Evolutionary conservation across 2,797 vertebrate species (phyloP).

Genomic region (Arnoldichthys spilopterus): DNA sequence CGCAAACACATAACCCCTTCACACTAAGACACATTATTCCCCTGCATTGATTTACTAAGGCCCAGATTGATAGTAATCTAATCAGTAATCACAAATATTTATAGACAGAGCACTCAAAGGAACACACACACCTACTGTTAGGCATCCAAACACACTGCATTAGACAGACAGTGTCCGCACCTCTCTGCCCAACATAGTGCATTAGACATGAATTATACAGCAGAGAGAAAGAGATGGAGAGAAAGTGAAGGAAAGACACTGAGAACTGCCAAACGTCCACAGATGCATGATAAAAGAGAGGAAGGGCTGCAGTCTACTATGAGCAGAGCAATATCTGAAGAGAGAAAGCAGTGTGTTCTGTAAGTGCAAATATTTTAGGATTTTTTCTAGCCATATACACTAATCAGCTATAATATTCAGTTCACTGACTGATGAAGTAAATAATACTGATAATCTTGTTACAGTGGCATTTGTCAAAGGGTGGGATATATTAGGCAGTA

Average conservation of each 20-base stretch:
- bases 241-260: background rate
- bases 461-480: too few species aligned
- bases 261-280: conserved; percentile 1
- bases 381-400: background rate
- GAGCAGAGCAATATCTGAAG: background rate
- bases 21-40: conserved; percentile 19
- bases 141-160: background rate
- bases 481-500: too few species aligned
- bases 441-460: too few species aligned
- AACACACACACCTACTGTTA: conserved; percentile 1
- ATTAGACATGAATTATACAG: conserved; percentile 51
- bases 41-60: conserved; percentile 13
- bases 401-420: too few species aligned
- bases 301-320: background rate
- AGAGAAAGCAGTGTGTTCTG: background rate
- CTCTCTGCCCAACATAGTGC: conserved; percentile 39
- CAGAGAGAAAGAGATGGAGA: conserved; percentile 5
- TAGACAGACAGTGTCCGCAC: conserved; percentile 26
- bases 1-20: conserved; percentile 9
- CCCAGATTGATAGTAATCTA: conserved; percentile 24
- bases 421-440: too few species aligned
- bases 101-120: conserved; percentile 26
- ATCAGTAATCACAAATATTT: conserved; percentile 42
- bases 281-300: background rate
- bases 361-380: conserved; percentile 13